A percentile compares a stretch with the other conserved stretches of the same genome.
Evolutionary conservation across 2,113 vertebrate species (phyloP).

Genomic region (Dipodomys stephensi): DNA sequence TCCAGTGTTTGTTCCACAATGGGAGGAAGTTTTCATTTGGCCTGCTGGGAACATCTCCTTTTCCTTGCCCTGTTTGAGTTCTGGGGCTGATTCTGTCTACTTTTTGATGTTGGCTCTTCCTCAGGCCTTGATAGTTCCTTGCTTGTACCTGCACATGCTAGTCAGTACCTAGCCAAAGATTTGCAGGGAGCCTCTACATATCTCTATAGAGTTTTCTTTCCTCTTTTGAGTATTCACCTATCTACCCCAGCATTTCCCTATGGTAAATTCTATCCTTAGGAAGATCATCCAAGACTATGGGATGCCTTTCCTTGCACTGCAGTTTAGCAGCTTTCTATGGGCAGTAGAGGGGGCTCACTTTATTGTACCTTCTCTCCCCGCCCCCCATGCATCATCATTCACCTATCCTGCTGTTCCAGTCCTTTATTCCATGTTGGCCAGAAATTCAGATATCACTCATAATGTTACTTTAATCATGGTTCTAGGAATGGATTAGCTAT

Average conservation of each 20-base stretch:
- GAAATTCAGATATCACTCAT: too few relatives aligned
- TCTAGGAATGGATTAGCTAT: neutral
- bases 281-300: fast-evolving
- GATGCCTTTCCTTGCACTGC: fast-evolving
- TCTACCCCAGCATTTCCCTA: neutral
- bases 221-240: fast-evolving
- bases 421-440: too few relatives aligned
- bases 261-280: neutral
- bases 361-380: neutral
- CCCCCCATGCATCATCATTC: neutral
- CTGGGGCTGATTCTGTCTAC: neutral
- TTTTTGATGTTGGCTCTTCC: neutral
- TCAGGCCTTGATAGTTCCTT: neutral
- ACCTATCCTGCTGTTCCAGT: too few relatives aligned
- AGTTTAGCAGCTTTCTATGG: too few relatives aligned
- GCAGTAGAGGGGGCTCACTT: fast-evolving
- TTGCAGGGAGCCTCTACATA: neutral
- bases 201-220: neutral
- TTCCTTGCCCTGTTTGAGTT: neutral
- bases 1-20: fast-evolving
- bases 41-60: neutral
- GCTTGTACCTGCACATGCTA: too few relatives aligned
- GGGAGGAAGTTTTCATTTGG: neutral
- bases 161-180: neutral
- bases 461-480: neutral